Evolutionary conservation across 2,888 invertebrate species (phyloP).

Genomic region (Leptinotarsa tumamoca): DNA sequence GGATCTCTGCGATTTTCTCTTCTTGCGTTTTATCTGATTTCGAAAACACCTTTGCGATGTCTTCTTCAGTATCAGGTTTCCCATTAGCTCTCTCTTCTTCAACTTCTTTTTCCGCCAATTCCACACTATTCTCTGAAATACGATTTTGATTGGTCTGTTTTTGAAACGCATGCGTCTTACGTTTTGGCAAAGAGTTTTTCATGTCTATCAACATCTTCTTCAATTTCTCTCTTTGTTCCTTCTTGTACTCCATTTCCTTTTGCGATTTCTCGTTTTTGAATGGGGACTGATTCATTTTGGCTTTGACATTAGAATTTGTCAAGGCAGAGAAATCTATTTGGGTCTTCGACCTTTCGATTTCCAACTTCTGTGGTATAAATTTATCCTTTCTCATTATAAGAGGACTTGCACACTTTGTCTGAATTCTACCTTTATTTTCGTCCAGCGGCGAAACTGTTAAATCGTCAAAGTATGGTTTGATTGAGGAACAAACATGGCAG

Average conservation of each 20-base stretch:
- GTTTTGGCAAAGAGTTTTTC: constrained; percentile 78
- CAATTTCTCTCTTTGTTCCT: constrained; percentile 72
- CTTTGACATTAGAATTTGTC: constrained; percentile 58
- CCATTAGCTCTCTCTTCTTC: constrained; percentile 42
- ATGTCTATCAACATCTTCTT: constrained; percentile 82
- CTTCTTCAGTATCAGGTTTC: constrained; percentile 35
- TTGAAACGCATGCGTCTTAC: constrained; percentile 63
- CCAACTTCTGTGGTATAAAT: constrained; percentile 51
- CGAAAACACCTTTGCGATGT: constrained; percentile 28
- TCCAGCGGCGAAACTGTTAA: constrained; percentile 48
- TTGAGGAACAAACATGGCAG: constrained; percentile 72
- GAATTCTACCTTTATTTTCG: constrained; percentile 36
- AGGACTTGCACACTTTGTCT: constrained; percentile 45
- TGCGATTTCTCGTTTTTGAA: constrained; percentile 21
- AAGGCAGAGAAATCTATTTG: constrained; percentile 65
- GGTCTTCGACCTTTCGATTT: constrained; percentile 62
- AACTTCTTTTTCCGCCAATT: constrained; percentile 50
- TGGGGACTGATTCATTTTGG: constrained; percentile 68
- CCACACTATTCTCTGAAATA: constrained; percentile 61
- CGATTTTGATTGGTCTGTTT: constrained; percentile 60
- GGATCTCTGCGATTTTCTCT: constrained; percentile 61
- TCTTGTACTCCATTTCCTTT: constrained; percentile 55
- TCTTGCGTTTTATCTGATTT: constrained; percentile 49
- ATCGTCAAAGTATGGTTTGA: constrained; percentile 68
- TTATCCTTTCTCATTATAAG: constrained; percentile 42